Evolutionary conservation across 2,888 invertebrate species (phyloP).

Genomic region (Drosophila infuscata): DNA sequence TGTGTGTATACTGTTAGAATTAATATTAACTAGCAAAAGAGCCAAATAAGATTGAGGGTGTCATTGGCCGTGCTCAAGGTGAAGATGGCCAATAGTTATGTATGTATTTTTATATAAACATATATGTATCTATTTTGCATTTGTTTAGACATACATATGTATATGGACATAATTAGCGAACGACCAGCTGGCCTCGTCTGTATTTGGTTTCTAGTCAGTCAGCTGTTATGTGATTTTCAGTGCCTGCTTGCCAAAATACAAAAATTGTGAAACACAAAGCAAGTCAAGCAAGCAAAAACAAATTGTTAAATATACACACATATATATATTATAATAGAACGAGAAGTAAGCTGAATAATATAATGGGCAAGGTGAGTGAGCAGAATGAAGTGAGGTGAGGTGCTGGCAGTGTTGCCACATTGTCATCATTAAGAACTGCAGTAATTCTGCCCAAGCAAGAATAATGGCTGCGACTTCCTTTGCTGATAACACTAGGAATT

Average conservation of each 20-base stretch:
- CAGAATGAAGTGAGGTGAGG: background rate
- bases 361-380: background rate
- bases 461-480: background rate
- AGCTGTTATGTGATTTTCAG: slow-evolving; percentile 73
- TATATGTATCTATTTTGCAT: background rate
- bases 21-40: slow-evolving; percentile 15
- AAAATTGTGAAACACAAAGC: slow-evolving; percentile 19
- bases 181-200: slow-evolving; percentile 73
- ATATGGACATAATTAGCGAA: slow-evolving; percentile 33
- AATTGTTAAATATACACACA: slow-evolving; percentile 32
- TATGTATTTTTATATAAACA: background rate
- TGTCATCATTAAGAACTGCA: slow-evolving; percentile 4
- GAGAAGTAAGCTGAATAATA: slow-evolving; percentile 5
- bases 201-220: slow-evolving; percentile 64
- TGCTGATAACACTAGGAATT: slow-evolving; percentile 27
- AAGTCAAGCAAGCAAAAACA: slow-evolving; percentile 34
- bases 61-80: slow-evolving; percentile 72
- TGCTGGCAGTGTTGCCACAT: background rate
- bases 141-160: slow-evolving; percentile 8
- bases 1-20: slow-evolving; percentile 2
- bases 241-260: slow-evolving; percentile 62
- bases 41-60: slow-evolving; percentile 20
- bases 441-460: slow-evolving; percentile 1
- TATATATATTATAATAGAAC: background rate
- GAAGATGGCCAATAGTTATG: slow-evolving; percentile 35